phyloP scores from a whole-genome alignment of 2,888 invertebrate genomes.

The Desoria tigrina region DNA sequence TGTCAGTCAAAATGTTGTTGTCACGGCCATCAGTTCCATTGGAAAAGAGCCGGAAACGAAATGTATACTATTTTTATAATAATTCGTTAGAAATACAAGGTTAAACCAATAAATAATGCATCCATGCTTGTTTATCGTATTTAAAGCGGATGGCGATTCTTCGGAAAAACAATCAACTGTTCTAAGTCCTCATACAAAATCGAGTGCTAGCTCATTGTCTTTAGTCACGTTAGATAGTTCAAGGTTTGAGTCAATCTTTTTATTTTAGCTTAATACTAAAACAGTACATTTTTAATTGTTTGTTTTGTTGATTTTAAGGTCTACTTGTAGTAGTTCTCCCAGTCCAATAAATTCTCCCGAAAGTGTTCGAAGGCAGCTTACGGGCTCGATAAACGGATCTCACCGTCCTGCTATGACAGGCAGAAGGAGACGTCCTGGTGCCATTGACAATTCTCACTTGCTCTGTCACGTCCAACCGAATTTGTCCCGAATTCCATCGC shows the following conservation, averaged over 20 bases:
- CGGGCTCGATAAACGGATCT: constrained; percentile 36
- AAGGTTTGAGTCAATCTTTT: constrained; percentile 31
- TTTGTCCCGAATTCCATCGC: constrained; percentile 61
- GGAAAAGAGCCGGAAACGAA: constrained; percentile 22
- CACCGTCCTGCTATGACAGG: constrained; percentile 17
- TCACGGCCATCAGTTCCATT: constrained; percentile 47
- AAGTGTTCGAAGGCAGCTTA: constrained; percentile 46
- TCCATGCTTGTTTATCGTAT: too few species aligned
- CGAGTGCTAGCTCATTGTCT: constrained; percentile 51
- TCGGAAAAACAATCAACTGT: background rate
- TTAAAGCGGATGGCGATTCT: background rate
- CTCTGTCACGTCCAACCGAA: constrained; percentile 61
- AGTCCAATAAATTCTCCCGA: constrained; percentile 52
- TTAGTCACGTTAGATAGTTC: constrained; percentile 53
- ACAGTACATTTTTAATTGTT: background rate
- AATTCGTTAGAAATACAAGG: background rate
- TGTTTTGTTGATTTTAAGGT: constrained; percentile 16
- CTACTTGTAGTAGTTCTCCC: constrained; percentile 48
- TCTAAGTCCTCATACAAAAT: constrained; percentile 40
- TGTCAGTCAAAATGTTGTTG: constrained; percentile 51
- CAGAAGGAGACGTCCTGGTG: constrained; percentile 63
- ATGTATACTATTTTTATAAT: constrained; percentile 3
- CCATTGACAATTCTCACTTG: constrained; percentile 74
- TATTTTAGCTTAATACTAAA: background rate
- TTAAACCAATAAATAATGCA: background rate